phyloP scores from a whole-genome alignment of 2,113 vertebrate species.

The Ailuropoda melanoleuca region DNA sequence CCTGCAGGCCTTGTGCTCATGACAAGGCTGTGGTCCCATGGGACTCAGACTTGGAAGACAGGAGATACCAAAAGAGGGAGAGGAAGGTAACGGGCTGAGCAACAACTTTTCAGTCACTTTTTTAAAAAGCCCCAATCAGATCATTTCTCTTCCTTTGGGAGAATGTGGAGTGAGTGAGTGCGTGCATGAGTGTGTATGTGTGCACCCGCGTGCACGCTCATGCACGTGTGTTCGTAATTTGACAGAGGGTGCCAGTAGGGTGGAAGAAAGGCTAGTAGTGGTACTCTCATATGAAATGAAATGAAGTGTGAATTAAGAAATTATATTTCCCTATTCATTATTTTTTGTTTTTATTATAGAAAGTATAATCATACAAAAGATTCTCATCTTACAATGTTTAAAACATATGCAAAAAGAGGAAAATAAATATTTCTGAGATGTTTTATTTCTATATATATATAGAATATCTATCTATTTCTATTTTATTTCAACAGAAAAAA shows the following conservation, averaged over 20 bases:
- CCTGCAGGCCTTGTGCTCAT: background rate
- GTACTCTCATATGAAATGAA: background rate
- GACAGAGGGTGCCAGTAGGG: background rate
- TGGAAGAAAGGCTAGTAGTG: background rate
- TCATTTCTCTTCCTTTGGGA: background rate
- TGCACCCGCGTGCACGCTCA: background rate
- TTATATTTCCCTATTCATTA: background rate
- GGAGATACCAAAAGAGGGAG: background rate
- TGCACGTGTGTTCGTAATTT: background rate
- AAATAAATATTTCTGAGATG: background rate
- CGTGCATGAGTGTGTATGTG: background rate
- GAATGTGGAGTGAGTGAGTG: background rate
- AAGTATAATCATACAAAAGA: background rate
- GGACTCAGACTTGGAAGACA: background rate
- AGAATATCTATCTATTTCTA: too few species aligned
- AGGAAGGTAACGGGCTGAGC: background rate
- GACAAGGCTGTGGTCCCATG: background rate
- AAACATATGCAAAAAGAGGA: background rate
- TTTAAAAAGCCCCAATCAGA: background rate
- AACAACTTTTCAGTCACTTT: background rate
- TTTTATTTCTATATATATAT: background rate
- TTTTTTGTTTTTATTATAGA: background rate
- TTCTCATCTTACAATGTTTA: background rate
- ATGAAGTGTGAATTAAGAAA: background rate
- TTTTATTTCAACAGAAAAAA: background rate